Percentiles rank a stretch among this genome's conserved stretches.
phyloP scores from a whole-genome alignment of 2,888 invertebrate genomes.

The Automeris io region DNA sequence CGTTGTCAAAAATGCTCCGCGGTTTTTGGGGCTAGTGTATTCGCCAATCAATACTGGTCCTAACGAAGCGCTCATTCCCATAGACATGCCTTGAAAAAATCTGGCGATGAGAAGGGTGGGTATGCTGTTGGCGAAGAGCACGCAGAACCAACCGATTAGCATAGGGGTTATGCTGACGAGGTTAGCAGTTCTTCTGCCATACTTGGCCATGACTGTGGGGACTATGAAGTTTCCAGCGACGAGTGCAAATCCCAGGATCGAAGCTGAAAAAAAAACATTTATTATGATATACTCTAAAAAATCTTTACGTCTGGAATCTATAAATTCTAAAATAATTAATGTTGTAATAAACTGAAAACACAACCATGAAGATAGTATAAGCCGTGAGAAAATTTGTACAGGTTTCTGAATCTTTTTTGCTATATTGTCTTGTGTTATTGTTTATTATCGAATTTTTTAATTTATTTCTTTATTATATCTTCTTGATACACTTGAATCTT shows the following conservation, averaged over 20 bases:
- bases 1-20: slow-evolving; percentile 75
- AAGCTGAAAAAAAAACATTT: slow-evolving; percentile 30
- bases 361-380: too few species aligned
- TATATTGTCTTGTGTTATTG: too few species aligned
- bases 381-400: too few species aligned
- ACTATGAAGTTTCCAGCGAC: slow-evolving; percentile 38
- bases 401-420: too few species aligned
- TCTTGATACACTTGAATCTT: too few species aligned
- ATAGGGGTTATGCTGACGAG: slow-evolving; percentile 56
- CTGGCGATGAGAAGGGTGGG: slow-evolving; percentile 36
- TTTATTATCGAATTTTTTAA: too few species aligned
- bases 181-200: slow-evolving; percentile 69
- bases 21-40: slow-evolving; percentile 70
- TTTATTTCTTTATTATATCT: too few species aligned
- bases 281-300: background rate
- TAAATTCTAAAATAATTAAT: too few species aligned
- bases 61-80: slow-evolving; percentile 63
- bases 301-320: too few species aligned
- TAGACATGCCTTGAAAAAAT: slow-evolving; percentile 50
- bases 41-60: slow-evolving; percentile 69
- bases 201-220: slow-evolving; percentile 57
- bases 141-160: slow-evolving; percentile 67
- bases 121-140: slow-evolving; percentile 44
- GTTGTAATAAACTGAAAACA: too few species aligned
- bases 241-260: slow-evolving; percentile 38